Evolutionary conservation across 2,113 vertebrate species (phyloP).

Genomic region (Dasyornis broadbenti): DNA sequence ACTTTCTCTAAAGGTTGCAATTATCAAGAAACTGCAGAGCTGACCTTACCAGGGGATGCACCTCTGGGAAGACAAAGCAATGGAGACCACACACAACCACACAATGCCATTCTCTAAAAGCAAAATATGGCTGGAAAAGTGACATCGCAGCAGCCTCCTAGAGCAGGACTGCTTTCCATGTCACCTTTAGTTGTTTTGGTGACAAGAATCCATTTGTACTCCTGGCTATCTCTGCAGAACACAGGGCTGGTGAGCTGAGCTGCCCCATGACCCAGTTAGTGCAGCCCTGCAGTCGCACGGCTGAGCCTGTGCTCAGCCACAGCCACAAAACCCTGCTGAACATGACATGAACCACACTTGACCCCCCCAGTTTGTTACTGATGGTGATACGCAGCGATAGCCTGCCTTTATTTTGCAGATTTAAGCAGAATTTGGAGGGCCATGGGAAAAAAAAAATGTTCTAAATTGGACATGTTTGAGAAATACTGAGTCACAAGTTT

Average conservation of each 20-base stretch:
- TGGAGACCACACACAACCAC: not conserved
- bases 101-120: not conserved
- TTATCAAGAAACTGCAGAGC: not conserved
- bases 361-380: not conserved
- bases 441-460: not conserved
- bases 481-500: slow-evolving; percentile 50
- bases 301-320: not conserved
- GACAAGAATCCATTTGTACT: not conserved
- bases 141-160: not conserved
- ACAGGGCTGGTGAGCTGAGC: not conserved
- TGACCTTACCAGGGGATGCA: not conserved
- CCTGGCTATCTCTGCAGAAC: not conserved
- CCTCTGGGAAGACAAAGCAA: not conserved
- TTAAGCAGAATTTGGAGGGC: slow-evolving; percentile 32
- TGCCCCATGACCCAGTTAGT: not conserved
- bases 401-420: slow-evolving; percentile 38
- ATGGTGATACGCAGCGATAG: not conserved
- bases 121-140: not conserved
- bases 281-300: not conserved
- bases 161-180: not conserved
- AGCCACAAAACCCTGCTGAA: not conserved
- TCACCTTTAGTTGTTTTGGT: not conserved
- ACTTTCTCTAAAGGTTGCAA: not conserved
- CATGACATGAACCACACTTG: not conserved
- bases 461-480: slow-evolving; percentile 35